Conservation (phyloP, 1,140 invertebrate genomes). For the Piezodorus guildinii region DNA sequence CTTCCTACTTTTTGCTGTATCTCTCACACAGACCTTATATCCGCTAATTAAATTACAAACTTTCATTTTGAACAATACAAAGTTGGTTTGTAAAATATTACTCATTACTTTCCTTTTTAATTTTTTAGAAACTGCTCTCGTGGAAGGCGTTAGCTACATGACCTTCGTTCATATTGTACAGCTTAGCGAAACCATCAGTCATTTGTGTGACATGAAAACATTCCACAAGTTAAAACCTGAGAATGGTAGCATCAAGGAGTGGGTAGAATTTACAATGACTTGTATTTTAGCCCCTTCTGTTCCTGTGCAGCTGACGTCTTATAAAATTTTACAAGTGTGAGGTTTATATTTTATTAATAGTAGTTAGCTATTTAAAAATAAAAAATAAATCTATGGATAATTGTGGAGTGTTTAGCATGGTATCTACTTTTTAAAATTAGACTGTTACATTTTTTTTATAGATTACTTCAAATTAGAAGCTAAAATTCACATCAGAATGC, state of each 20-base stretch:
- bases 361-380: too few species aligned
- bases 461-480: too few species aligned
- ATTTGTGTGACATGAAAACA: background rate
- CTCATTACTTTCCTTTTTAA: too few species aligned
- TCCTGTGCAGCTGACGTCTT: conserved; percentile 26
- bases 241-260: background rate
- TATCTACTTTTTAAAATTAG: too few species aligned
- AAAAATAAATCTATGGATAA: too few species aligned
- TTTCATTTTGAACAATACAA: background rate
- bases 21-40: too few species aligned
- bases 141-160: background rate
- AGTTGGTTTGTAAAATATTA: too few species aligned
- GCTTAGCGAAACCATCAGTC: conserved; percentile 17
- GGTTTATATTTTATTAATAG: background rate
- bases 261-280: background rate
- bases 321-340: conserved; percentile 12
- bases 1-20: too few species aligned
- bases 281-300: conserved; percentile 18
- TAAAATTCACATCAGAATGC: too few species aligned
- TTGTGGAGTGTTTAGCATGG: too few species aligned
- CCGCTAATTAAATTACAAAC: too few species aligned
- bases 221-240: background rate
- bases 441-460: too few species aligned
- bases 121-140: conserved; percentile 14
- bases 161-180: conserved; percentile 17